Conservation (phyloP, 2,888 invertebrate genomes). For the Hermaeophaga mercurialis region DNA sequence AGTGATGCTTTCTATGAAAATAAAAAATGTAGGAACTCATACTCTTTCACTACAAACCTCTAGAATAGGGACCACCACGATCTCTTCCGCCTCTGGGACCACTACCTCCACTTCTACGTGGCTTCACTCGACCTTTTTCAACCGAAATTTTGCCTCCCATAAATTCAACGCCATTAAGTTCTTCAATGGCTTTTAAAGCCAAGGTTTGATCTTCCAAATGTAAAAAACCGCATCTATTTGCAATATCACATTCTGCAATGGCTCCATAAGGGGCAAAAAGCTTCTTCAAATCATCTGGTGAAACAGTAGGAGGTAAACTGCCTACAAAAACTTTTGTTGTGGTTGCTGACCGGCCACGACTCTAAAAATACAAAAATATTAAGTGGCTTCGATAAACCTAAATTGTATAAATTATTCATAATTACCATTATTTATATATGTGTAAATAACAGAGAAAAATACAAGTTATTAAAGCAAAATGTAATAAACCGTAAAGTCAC, state of each 20-base stretch:
- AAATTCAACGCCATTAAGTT: slow-evolving; percentile 79
- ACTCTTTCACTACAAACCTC: slow-evolving; percentile 44
- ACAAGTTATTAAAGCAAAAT: too few species aligned
- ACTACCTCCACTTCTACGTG: slow-evolving; percentile 65
- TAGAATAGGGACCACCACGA: slow-evolving; percentile 58
- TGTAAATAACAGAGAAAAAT: too few species aligned
- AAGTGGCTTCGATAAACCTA: too few species aligned
- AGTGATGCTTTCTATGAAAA: too few species aligned
- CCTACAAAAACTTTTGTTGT: slow-evolving; percentile 87
- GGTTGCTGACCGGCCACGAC: slow-evolving; percentile 51
- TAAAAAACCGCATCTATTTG: slow-evolving; percentile 93
- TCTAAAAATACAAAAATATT: slow-evolving; percentile 39
- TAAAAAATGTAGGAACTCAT: too few species aligned
- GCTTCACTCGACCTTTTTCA: slow-evolving; percentile 80
- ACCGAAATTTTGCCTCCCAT: slow-evolving; percentile 85
- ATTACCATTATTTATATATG: too few species aligned
- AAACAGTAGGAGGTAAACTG: slow-evolving; percentile 84
- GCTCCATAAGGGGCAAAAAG: slow-evolving; percentile 86
- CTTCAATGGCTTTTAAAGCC: slow-evolving; percentile 80
- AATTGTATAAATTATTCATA: too few species aligned
- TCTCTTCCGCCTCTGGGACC: slow-evolving; percentile 60
- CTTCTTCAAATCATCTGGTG: slow-evolving; percentile 79
- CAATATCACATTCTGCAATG: slow-evolving; percentile 92
- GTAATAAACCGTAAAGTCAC: too few species aligned
- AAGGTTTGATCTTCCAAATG: slow-evolving; percentile 85